Conservation (phyloP, 2,113 vertebrate species). For the Thinocorus orbignyianus region DNA sequence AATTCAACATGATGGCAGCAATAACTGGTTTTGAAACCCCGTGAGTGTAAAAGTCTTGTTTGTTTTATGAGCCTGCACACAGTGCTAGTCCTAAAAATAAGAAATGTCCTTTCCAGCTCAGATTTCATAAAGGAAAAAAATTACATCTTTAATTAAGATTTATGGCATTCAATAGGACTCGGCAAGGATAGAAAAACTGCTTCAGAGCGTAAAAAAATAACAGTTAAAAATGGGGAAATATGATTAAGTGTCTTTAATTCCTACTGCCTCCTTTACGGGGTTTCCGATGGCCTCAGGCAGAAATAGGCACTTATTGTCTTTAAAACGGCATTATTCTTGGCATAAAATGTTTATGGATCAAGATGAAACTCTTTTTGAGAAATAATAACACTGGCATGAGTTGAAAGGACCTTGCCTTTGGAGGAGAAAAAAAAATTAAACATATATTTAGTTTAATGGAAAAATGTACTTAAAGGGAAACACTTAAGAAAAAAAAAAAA, state of each 20-base stretch:
- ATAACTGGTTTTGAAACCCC: slow-evolving; percentile 67
- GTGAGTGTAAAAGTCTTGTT: slow-evolving; percentile 64
- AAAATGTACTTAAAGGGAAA: slow-evolving; percentile 46
- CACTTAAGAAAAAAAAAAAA: neutral
- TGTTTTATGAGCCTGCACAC: slow-evolving; percentile 72
- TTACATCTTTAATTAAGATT: slow-evolving; percentile 77
- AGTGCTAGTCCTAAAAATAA: slow-evolving; percentile 71
- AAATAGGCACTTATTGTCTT: slow-evolving; percentile 77
- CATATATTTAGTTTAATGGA: slow-evolving; percentile 66
- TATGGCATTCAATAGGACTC: slow-evolving; percentile 63
- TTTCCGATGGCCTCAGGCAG: slow-evolving; percentile 73
- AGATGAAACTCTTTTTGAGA: slow-evolving; percentile 75
- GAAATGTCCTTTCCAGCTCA: slow-evolving; percentile 65
- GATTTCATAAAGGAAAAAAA: slow-evolving; percentile 73
- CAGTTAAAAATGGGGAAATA: slow-evolving; percentile 75
- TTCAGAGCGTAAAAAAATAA: slow-evolving; percentile 68
- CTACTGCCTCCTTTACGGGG: slow-evolving; percentile 65
- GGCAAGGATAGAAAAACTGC: slow-evolving; percentile 67
- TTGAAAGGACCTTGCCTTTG: slow-evolving; percentile 72
- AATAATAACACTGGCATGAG: slow-evolving; percentile 73
- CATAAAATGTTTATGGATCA: slow-evolving; percentile 80
- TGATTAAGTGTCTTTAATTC: slow-evolving; percentile 80
- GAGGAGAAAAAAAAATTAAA: slow-evolving; percentile 62
- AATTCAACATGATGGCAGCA: slow-evolving; percentile 49
- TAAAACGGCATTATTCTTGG: slow-evolving; percentile 77